Evolutionary conservation across 2,888 invertebrate species (phyloP).

Genomic region (Luffia ferchaultella): DNA sequence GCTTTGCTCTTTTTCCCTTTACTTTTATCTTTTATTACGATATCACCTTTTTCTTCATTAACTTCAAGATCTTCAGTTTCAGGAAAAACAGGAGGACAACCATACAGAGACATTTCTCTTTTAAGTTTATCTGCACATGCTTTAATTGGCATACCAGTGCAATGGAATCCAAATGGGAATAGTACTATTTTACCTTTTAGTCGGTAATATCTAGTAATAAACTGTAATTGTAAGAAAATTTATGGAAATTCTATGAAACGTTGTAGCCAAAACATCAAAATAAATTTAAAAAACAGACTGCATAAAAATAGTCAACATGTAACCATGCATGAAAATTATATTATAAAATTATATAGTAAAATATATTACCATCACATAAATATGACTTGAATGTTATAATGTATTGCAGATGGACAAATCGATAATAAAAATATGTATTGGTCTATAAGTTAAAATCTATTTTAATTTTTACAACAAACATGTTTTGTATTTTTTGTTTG

Average conservation of each 20-base stretch:
- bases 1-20: constrained; percentile 96
- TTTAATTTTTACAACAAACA: too few relatives aligned
- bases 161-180: constrained; percentile 98
- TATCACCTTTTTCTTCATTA: constrained; percentile 58
- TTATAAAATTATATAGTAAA: too few relatives aligned
- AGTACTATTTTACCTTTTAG: constrained; percentile 89
- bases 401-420: too few relatives aligned
- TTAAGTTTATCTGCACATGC: constrained; percentile 98
- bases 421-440: too few relatives aligned
- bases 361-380: too few relatives aligned
- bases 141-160: constrained; percentile 99
- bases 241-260: background rate
- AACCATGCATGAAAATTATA: too few relatives aligned
- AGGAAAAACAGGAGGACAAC: constrained; percentile 93
- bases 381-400: too few relatives aligned
- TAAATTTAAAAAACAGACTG: too few relatives aligned
- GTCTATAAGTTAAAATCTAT: too few relatives aligned
- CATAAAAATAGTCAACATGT: too few relatives aligned
- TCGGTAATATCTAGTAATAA: constrained; percentile 91
- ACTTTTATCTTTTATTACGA: constrained; percentile 71
- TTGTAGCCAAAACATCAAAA: too few relatives aligned
- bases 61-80: constrained; percentile 54
- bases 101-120: constrained; percentile 90
- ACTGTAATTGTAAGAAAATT: constrained; percentile 62
- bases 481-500: too few relatives aligned